phyloP scores from a whole-genome alignment of 2,113 vertebrate species.

The Pluvialis apricaria region DNA sequence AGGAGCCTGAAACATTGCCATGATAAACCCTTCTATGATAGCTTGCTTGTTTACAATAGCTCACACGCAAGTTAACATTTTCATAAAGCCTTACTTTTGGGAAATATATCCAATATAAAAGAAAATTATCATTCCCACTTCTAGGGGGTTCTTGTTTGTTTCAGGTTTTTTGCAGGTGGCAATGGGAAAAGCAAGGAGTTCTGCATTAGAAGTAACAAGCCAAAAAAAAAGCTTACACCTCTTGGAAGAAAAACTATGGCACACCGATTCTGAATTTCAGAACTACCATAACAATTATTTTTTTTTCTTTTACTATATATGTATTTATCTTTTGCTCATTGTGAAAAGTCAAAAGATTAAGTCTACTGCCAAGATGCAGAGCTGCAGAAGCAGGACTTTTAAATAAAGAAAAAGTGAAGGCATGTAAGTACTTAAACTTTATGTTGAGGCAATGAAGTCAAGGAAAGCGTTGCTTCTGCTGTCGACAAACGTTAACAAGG shows the following conservation, averaged over 20 bases:
- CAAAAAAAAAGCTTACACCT: not conserved
- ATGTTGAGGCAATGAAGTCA: not conserved
- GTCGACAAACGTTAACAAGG: not conserved
- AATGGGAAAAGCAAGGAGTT: not conserved
- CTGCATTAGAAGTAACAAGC: not conserved
- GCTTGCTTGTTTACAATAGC: not conserved
- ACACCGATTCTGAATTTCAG: not conserved
- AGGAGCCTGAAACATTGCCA: slow-evolving; percentile 5
- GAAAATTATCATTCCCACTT: not conserved
- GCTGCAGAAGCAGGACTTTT: not conserved
- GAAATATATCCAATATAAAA: not conserved
- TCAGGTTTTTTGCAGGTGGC: not conserved
- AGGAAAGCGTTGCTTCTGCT: not conserved
- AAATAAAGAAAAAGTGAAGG: not conserved
- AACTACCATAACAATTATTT: not conserved
- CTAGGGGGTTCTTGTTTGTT: not conserved
- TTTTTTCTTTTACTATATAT: not conserved
- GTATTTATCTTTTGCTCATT: not conserved
- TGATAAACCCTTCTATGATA: not conserved
- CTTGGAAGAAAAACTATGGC: not conserved
- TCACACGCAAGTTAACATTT: not conserved
- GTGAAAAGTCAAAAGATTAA: not conserved
- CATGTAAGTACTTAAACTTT: not conserved
- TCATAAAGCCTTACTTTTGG: not conserved
- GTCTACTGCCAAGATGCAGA: not conserved